phyloP scores from a whole-genome alignment of 2,888 invertebrate species.

The Atethmia centrago region DNA sequence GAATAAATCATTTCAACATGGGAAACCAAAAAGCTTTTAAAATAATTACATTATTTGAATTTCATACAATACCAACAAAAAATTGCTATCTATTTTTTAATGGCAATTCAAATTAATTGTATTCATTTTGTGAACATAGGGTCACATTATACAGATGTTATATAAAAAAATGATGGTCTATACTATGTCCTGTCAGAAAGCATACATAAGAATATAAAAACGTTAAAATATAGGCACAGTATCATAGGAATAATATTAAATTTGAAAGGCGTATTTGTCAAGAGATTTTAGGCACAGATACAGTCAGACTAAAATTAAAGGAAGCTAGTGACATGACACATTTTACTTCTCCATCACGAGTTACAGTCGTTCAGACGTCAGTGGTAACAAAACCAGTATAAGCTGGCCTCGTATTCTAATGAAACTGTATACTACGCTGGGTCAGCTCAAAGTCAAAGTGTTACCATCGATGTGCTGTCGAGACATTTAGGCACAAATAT shows the following conservation, averaged over 20 bases:
- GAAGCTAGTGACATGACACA: not conserved
- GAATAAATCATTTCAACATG: not conserved
- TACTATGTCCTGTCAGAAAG: too few relatives aligned
- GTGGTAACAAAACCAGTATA: not conserved
- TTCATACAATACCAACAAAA: not conserved
- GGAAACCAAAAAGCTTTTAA: too few relatives aligned
- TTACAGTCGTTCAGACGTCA: not conserved
- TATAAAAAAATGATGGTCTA: too few relatives aligned
- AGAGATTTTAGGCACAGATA: not conserved
- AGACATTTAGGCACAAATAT: not conserved
- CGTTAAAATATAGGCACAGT: not conserved
- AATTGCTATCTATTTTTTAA: not conserved
- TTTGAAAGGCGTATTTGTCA: not conserved
- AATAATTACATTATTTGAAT: not conserved
- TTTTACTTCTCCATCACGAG: not conserved
- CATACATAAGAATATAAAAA: too few relatives aligned
- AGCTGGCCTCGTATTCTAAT: not conserved
- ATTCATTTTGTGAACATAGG: too few relatives aligned
- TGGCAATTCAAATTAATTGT: too few relatives aligned
- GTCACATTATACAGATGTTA: too few relatives aligned
- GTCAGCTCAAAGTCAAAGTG: not conserved
- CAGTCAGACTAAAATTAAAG: not conserved
- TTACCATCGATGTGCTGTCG: not conserved
- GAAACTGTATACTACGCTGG: not conserved
- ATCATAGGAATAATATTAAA: not conserved